Evolutionary conservation across 2,113 vertebrate genomes (phyloP).

Genomic region (Glareola pratincola): DNA sequence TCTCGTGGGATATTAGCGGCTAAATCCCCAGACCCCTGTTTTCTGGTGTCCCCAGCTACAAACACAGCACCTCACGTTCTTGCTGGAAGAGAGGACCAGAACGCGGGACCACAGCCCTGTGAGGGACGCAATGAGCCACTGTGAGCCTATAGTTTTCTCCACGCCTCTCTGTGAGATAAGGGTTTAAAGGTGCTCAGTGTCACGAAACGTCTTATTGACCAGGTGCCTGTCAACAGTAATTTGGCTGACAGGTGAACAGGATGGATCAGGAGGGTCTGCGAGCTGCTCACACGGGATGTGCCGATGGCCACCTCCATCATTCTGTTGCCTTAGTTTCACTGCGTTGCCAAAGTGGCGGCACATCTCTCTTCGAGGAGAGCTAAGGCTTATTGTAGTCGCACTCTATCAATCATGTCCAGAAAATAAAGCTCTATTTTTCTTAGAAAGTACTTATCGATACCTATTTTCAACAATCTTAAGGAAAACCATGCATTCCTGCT

Average conservation of each 20-base stretch:
- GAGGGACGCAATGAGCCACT: accelerated
- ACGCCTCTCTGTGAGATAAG: not conserved
- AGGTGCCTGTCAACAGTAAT: not conserved
- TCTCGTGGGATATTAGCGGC: not conserved
- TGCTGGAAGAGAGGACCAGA: not conserved
- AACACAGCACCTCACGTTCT: not conserved
- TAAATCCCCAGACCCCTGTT: not conserved
- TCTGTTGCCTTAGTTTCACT: not conserved
- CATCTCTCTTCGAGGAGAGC: not conserved
- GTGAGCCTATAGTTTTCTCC: not conserved
- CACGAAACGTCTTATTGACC: not conserved
- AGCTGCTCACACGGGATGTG: not conserved
- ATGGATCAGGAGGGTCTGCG: not conserved
- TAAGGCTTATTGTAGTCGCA: not conserved
- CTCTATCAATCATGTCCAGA: not conserved
- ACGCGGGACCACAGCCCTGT: not conserved
- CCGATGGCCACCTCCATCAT: not conserved
- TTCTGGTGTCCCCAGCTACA: not conserved
- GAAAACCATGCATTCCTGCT: not conserved
- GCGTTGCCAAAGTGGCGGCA: not conserved
- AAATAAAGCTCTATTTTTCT: not conserved
- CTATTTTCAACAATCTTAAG: not conserved
- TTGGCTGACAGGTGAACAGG: not conserved
- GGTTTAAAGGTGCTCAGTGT: not conserved
- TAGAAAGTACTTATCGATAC: not conserved